These are phyloP conservation scores for Indicator maculatus DNA, from an alignment of 2,113 vertebrate species.

Conservation along the genomic window DNA sequence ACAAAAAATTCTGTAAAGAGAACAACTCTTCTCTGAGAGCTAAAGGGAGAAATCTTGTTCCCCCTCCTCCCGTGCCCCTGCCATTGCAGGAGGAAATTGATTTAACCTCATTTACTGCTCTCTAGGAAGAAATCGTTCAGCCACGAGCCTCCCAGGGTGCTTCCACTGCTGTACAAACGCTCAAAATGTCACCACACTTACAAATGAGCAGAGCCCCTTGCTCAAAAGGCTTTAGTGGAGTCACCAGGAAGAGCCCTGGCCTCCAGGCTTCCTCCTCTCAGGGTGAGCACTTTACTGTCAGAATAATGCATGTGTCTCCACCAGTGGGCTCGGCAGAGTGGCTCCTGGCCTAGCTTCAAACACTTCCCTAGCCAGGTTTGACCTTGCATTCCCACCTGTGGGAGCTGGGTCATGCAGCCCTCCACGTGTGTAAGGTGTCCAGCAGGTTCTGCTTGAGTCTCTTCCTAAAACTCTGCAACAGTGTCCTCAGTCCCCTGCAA, in stretches of 20 bases:
- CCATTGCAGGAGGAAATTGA: conserved; percentile 37
- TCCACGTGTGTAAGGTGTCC: background rate
- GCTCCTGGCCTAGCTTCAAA: background rate
- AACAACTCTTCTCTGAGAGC: background rate
- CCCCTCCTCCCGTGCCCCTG: background rate
- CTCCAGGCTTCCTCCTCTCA: background rate
- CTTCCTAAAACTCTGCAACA: background rate
- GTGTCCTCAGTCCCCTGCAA: background rate
- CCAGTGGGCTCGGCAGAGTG: background rate
- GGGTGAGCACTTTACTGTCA: background rate
- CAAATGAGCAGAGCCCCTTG: conserved; percentile 68
- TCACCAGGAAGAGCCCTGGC: background rate
- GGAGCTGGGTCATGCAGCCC: background rate
- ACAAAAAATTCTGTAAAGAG: background rate
- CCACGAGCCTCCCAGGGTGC: conserved; percentile 62
- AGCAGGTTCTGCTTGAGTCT: background rate
- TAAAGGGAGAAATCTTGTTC: background rate
- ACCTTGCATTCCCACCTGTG: background rate
- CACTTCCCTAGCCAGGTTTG: background rate
- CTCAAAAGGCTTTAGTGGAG: conserved; percentile 47
- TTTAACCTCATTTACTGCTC: conserved; percentile 73
- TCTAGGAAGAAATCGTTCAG: conserved; percentile 73
- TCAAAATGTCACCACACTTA: conserved; percentile 77
- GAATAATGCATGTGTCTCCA: conserved; percentile 27
- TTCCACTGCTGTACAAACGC: conserved; percentile 67